These are phyloP conservation scores for Macropis europaea DNA, from an alignment of 2,888 invertebrate species.

Conservation along the genomic window DNA sequence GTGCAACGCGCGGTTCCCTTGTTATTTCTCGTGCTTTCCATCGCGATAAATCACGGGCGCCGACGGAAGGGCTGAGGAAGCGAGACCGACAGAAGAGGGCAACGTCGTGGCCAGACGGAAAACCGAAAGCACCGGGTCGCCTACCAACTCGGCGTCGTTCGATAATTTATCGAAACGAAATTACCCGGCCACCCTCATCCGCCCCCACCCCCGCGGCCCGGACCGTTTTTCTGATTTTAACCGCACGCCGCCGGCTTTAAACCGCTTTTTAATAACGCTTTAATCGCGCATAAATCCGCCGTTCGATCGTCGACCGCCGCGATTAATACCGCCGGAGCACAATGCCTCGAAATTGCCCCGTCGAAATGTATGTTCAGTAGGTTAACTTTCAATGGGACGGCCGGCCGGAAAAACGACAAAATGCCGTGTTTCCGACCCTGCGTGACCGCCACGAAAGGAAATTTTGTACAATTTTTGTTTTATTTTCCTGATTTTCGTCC, in stretches of 20 bases:
- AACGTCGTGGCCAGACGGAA: conserved; percentile 48
- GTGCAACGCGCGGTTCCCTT: conserved; percentile 68
- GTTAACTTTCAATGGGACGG: no score
- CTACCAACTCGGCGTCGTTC: conserved; percentile 46
- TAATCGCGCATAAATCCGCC: conserved; percentile 18
- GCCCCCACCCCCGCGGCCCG: no score
- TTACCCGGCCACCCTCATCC: no score
- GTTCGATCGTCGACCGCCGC: background rate
- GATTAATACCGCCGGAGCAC: conserved; percentile 31
- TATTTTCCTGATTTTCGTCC: no score
- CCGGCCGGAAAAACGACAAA: no score
- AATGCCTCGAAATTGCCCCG: conserved; percentile 13
- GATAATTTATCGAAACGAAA: conserved; percentile 54
- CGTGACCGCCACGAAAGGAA: no score
- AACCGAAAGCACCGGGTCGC: conserved; percentile 42
- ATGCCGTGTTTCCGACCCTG: no score
- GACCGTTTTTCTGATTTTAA: conserved; percentile 29
- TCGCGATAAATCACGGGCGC: conserved; percentile 77
- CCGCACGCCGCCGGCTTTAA: conserved; percentile 11
- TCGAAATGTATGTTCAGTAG: conserved; percentile 26
- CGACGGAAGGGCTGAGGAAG: conserved; percentile 73
- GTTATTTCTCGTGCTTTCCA: conserved; percentile 79
- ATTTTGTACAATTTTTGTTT: no score
- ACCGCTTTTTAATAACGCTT: conserved; percentile 18
- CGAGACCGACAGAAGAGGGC: conserved; percentile 54